Conservation (phyloP, 2,797 vertebrate species). For the Fundulus diaphanus region DNA sequence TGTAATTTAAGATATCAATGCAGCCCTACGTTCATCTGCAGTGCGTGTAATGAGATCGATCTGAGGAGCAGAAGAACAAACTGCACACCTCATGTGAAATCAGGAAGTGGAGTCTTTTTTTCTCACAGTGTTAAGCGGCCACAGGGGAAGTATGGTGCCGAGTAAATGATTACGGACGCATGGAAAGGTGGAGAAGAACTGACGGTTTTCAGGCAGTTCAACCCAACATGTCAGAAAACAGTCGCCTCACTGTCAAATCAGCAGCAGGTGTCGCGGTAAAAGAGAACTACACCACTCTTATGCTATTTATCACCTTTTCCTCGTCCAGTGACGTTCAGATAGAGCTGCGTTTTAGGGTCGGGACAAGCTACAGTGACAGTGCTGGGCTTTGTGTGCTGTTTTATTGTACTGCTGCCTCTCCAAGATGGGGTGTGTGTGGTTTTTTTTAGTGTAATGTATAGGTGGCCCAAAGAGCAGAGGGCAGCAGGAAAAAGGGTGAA, state of each 20-base stretch:
- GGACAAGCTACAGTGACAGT: background rate
- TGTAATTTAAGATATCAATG: background rate
- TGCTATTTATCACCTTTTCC: slow-evolving; percentile 9
- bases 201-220: background rate
- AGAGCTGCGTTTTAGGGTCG: background rate
- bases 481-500: slow-evolving; percentile 46
- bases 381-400: slow-evolving; percentile 1
- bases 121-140: slow-evolving; percentile 19
- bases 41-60: background rate
- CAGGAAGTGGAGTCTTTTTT: slow-evolving; percentile 58
- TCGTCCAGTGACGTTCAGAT: background rate
- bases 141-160: slow-evolving; percentile 63
- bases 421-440: background rate
- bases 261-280: slow-evolving; percentile 7
- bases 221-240: slow-evolving; percentile 3
- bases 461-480: background rate
- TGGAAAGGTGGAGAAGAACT: background rate
- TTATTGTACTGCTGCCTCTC: background rate
- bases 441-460: background rate
- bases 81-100: slow-evolving; percentile 28
- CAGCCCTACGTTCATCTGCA: background rate
- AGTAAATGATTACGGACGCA: slow-evolving; percentile 42
- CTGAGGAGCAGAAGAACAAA: slow-evolving; percentile 21
- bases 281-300: slow-evolving; percentile 6
- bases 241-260: slow-evolving; percentile 10